A percentile compares a stretch with the other conserved stretches of the same genome.
Conservation (phyloP, 2,888 invertebrate species). For the Dendrolimus pini region DNA sequence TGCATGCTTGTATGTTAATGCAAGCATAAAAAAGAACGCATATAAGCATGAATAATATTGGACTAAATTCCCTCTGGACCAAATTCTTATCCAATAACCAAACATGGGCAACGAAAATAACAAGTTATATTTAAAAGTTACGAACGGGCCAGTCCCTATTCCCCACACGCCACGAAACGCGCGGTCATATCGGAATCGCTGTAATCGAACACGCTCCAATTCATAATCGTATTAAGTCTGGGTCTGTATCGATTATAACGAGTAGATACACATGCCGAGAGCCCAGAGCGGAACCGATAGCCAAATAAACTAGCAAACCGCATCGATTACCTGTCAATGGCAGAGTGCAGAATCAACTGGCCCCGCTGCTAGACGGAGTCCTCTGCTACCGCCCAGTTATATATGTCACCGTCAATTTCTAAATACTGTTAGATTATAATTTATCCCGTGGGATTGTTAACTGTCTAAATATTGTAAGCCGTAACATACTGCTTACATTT, state of each 20-base stretch:
- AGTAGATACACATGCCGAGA: conserved; percentile 62
- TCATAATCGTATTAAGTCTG: conserved; percentile 49
- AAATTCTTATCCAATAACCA: conserved; percentile 1
- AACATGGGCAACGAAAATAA: conserved; percentile 1
- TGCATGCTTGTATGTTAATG: no score
- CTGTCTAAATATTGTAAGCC: no score
- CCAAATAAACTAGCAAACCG: conserved; percentile 72
- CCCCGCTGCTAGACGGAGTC: conserved; percentile 40
- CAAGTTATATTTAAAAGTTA: conserved; percentile 7
- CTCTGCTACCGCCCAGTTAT: conserved; percentile 29
- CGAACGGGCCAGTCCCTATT: conserved; percentile 15
- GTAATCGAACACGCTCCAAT: conserved; percentile 49
- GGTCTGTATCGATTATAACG: conserved; percentile 58
- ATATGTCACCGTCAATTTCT: no score
- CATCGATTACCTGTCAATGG: conserved; percentile 73
- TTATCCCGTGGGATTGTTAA: no score
- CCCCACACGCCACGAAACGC: conserved; percentile 20
- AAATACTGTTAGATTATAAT: no score
- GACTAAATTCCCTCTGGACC: neutral
- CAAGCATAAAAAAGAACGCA: no score
- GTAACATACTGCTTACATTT: no score
- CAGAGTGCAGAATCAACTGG: conserved; percentile 53
- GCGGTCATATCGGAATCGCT: conserved; percentile 32
- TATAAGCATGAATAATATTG: no score
- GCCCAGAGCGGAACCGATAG: conserved; percentile 64